A percentile compares a stretch with the other conserved stretches of the same genome.
These are phyloP conservation scores for Rotaria magnacalcarata DNA, from an alignment of 2,888 invertebrate genomes.

Conservation along the genomic window DNA sequence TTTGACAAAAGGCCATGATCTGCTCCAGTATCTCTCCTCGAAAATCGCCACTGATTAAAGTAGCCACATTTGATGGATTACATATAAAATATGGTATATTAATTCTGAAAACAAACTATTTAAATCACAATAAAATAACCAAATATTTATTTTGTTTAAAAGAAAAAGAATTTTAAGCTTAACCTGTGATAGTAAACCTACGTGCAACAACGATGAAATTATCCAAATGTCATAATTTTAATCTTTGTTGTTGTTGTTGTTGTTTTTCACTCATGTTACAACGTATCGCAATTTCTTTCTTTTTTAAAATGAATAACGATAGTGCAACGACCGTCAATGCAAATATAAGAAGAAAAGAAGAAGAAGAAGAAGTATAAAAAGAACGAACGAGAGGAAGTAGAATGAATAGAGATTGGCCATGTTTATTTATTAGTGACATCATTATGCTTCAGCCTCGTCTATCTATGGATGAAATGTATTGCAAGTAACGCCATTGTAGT, in stretches of 20 bases:
- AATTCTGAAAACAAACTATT: not conserved
- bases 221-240: not conserved
- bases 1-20: too few species aligned
- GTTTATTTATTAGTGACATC: not conserved
- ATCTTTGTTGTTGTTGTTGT: not conserved
- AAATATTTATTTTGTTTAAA: too few species aligned
- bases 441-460: not conserved
- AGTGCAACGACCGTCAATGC: not conserved
- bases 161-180: not conserved
- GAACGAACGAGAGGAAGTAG: not conserved
- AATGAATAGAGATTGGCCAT: not conserved
- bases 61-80: too few species aligned
- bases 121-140: too few species aligned
- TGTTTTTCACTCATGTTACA: not conserved
- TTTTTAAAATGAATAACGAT: not conserved
- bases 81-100: not conserved
- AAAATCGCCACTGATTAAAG: too few species aligned
- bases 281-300: not conserved
- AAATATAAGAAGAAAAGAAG: not conserved
- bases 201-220: not conserved
- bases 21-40: too few species aligned
- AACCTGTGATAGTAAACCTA: not conserved
- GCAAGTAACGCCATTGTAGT: not conserved
- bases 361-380: not conserved
- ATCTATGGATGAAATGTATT: not conserved